Evolutionary conservation across 2,797 vertebrate species (phyloP), one percentile per base, ranked within the genome.

Genomic region (Alfaro cultratus): DNA sequence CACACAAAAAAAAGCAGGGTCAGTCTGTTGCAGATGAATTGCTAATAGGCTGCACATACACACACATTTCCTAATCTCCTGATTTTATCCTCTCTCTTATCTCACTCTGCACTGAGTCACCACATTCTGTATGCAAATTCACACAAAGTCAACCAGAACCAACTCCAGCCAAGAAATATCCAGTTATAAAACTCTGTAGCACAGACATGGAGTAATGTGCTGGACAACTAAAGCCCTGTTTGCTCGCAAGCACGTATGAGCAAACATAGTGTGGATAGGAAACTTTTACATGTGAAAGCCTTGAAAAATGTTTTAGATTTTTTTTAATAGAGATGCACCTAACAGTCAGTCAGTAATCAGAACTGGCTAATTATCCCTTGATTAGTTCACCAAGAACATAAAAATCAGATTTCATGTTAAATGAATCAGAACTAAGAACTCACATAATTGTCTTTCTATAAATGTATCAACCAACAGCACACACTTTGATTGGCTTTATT

Each of bases 31-130:
- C 83, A 70, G 83, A 81, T 85, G 91, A 91, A 92, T 86, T 84
- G 80, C 86, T 88, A 92, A 89, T 73, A 86, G 57, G 71, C 80
- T 47, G 80, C 41, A 49, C 77, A 70, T 2, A 8, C 74, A 11
- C 60, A 46, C 49, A 51, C 74, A 39, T 60, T 73, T 73, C 79
- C 77, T 87, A 84, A 92, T 92, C 89, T 88, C 78, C 79, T 78
- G 88, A 90, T 93, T 88, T 83, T 84, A 91, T 91, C 85, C 73
- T 31, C 34, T 41, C 76, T 86, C 86, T 87, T 86, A 91, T 93
- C 91, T 89, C 21, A 1, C 80, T 76, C 85, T 84, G 79, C 79
- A 82, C 81, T 84, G 82, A 89, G 80, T 91, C 87, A 85, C 87
- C 71, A 53, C 85, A 86, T 82, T 86, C 85, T 79, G 84, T 86